phyloP scores from a whole-genome alignment of 2,888 invertebrate species.

The Pristionchus entomophagus region DNA sequence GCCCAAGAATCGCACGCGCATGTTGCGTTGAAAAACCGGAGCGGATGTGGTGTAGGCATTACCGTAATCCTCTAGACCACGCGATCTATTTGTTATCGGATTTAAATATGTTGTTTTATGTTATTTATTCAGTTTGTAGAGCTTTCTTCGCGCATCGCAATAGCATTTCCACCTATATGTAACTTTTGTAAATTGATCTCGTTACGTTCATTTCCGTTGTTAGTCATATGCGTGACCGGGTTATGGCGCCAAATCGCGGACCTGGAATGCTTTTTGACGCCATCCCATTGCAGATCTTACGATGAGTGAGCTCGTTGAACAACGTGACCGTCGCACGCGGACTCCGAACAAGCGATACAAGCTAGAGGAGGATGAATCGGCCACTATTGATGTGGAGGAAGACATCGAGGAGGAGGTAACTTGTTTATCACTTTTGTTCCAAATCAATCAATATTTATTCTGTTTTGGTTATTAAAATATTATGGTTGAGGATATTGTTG shows the following conservation, averaged over 20 bases:
- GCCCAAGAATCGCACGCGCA: too few species aligned
- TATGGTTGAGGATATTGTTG: neutral
- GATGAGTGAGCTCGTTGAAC: slow-evolving; percentile 26
- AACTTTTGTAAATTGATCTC: neutral
- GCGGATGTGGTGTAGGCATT: neutral
- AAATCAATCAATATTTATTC: neutral
- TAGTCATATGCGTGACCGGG: neutral
- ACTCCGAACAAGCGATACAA: slow-evolving; percentile 48
- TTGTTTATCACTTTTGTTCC: neutral
- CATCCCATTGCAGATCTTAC: slow-evolving; percentile 20
- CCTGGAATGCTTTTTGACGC: neutral
- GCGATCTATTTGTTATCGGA: slow-evolving; percentile 13
- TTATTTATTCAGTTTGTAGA: neutral
- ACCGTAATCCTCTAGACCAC: slow-evolving; percentile 3
- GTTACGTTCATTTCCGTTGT: neutral
- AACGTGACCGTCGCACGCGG: slow-evolving; percentile 37
- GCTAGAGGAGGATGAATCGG: slow-evolving; percentile 3
- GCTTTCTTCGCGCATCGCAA: neutral
- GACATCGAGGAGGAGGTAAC: slow-evolving; percentile 40
- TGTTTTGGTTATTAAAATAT: neutral
- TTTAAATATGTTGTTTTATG: neutral
- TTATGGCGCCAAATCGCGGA: slow-evolving; percentile 41
- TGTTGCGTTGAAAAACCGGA: too few species aligned
- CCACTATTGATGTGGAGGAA: slow-evolving; percentile 35
- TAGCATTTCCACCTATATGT: neutral